Conservation (phyloP, 2,888 invertebrate species). For the Amphipoea lucens region DNA sequence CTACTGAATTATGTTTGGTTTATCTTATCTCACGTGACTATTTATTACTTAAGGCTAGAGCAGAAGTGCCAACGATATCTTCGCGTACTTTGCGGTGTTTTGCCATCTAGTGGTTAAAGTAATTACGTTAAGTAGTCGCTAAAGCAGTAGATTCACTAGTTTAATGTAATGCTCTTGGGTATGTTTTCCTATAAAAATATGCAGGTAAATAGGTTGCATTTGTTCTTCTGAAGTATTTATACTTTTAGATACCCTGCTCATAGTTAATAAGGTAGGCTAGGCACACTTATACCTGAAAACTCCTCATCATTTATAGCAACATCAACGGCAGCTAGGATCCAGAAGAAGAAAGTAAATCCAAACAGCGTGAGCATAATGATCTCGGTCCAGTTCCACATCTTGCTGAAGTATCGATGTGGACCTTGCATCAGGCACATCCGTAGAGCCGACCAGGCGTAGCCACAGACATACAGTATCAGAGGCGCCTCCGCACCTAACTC, state of each 20-base stretch:
- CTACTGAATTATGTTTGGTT: slow-evolving; percentile 18
- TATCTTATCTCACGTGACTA: slow-evolving; percentile 40
- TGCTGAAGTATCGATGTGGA: slow-evolving; percentile 88
- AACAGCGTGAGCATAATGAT: slow-evolving; percentile 91
- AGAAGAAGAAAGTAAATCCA: slow-evolving; percentile 91
- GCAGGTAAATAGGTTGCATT: background rate
- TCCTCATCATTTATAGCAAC: slow-evolving; percentile 69
- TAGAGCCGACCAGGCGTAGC: slow-evolving; percentile 89
- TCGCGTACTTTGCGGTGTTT: slow-evolving; percentile 1
- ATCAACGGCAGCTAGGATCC: slow-evolving; percentile 91
- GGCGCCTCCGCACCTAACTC: slow-evolving; percentile 76
- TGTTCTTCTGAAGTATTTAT: background rate
- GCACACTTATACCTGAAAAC: slow-evolving; percentile 41
- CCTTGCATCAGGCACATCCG: slow-evolving; percentile 91
- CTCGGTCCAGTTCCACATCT: slow-evolving; percentile 92
- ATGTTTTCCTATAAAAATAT: background rate
- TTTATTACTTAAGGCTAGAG: slow-evolving; percentile 33
- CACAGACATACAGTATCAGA: slow-evolving; percentile 88
- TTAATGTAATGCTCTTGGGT: background rate
- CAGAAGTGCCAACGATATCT: slow-evolving; percentile 27
- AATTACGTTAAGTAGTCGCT: slow-evolving; percentile 23
- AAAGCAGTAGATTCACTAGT: slow-evolving; percentile 14
- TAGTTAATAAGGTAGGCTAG: background rate
- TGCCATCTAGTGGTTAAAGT: slow-evolving; percentile 13
- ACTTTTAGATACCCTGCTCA: background rate